These are phyloP conservation scores for Chrysomela aeneicollis DNA, from an alignment of 2,888 invertebrate species.

Conservation along the genomic window DNA sequence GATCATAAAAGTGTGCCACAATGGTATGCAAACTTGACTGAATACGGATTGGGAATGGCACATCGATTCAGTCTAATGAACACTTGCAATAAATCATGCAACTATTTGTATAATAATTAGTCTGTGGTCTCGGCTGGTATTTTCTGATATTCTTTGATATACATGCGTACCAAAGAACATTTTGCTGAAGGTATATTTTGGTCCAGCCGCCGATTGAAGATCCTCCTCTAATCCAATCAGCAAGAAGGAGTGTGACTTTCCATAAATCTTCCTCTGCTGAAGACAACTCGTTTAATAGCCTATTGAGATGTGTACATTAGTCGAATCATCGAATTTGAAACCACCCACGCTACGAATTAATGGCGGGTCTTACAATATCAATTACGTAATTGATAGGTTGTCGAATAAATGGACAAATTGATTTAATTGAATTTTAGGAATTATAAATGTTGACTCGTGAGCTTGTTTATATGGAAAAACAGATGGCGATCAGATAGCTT, in stretches of 20 bases:
- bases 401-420: conserved; percentile 14
- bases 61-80: background rate
- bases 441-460: background rate
- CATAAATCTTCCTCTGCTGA: background rate
- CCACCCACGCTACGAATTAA: conserved; percentile 30
- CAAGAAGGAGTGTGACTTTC: background rate
- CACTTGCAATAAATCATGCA: background rate
- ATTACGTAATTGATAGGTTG: conserved; percentile 29
- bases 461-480: background rate
- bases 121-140: background rate
- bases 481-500: background rate
- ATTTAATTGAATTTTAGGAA: conserved; percentile 11
- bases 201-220: too few relatives aligned
- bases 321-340: conserved; percentile 30
- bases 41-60: background rate
- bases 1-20: background rate
- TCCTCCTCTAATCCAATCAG: background rate
- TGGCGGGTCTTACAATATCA: conserved; percentile 21
- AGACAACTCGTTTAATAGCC: conserved; percentile 5
- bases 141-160: too few relatives aligned
- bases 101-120: background rate
- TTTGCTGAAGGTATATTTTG: too few relatives aligned
- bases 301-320: conserved; percentile 27
- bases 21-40: conserved; percentile 3
- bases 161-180: too few relatives aligned